Base-by-base conservation (phyloP, 2,113 vertebrate species). In the Fulica atra region DNA sequence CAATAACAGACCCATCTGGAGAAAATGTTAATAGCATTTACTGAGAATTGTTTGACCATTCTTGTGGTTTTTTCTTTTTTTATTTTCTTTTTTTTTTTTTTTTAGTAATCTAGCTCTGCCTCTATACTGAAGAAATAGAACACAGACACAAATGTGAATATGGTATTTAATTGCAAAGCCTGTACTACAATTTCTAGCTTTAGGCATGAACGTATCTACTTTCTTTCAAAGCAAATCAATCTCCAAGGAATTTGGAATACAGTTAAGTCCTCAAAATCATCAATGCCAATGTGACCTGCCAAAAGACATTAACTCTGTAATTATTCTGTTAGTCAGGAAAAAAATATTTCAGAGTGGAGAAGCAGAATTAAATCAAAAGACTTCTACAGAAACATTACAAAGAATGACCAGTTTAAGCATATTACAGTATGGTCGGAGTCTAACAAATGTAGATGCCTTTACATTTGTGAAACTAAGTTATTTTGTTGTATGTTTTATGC, bases 141-240 rank as follows among this genome's bases (percentile, higher is more conserved):
- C 46, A 54, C n/a, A 88, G 28, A 77, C 19, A 38, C 13, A 66
- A 60, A 54, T 0, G 0, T 70, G 31, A 89, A 77, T 77, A 66
- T 38, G 25, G 31, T 65, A 88, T 65, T 81, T 89, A 92, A 83
- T 25, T 86, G 46, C 31, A 92, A 89, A 56, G 2, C 28, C 26
- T 4, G 0, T 57, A 51, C 9, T 51, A 53, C 40, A 78, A 23
- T 72, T 72, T 81, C 64, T 85, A 88, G 21, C 40, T 95, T 50
- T 13, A 1, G 51, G 31, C 76, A 73, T 25, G 63, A 91, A 42
- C 21, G 29, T 17, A 80, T 69, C 78, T 76, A 77, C 31, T 86
- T 94, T 94, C 28, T 73, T 89, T 94, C 61, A 64, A 90, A 81
- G 56, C 17, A 92, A 78, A 84, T 77, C 42, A 91, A 74, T 38